These are phyloP conservation scores for Ramphastos sulfuratus DNA, from an alignment of 2,113 vertebrate species.

Conservation along the genomic window DNA sequence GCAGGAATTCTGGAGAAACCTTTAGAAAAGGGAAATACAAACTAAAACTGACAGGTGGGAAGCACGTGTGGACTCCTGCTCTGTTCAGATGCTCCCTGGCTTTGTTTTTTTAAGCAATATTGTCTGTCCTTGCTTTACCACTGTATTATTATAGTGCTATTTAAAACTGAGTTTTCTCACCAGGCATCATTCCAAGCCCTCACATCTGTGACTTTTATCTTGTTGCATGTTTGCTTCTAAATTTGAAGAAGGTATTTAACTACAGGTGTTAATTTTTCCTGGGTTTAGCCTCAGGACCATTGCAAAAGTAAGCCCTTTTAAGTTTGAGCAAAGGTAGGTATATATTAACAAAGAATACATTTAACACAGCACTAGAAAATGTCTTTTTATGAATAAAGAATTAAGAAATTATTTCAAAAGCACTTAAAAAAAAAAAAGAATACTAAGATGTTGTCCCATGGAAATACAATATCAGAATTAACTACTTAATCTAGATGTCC, in stretches of 20 bases:
- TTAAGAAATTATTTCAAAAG: not conserved
- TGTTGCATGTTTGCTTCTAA: slow-evolving; percentile 58
- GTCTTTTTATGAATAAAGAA: slow-evolving; percentile 2
- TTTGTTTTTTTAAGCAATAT: slow-evolving; percentile 9
- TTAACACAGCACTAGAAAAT: slow-evolving; percentile 10
- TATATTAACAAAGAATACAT: slow-evolving; percentile 35
- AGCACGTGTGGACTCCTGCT: not conserved
- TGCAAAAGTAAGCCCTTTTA: slow-evolving; percentile 61
- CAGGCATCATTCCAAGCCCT: slow-evolving; percentile 62
- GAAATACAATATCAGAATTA: not conserved
- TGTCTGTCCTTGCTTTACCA: not conserved
- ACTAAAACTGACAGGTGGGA: not conserved
- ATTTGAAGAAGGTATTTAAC: slow-evolving; percentile 65
- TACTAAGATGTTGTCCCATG: not conserved
- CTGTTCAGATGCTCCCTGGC: not conserved
- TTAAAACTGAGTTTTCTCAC: slow-evolving; percentile 45
- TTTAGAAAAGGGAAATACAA: not conserved
- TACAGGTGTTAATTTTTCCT: slow-evolving; percentile 69
- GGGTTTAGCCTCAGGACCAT: slow-evolving; percentile 59
- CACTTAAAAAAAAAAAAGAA: not conserved
- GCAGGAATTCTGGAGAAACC: not conserved
- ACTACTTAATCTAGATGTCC: too few relatives aligned
- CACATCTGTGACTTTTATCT: slow-evolving; percentile 71
- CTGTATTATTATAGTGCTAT: not conserved
- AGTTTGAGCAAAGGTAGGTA: slow-evolving; percentile 52